Base-by-base conservation (phyloP, 2,797 vertebrate genomes). In the Phoebastria nigripes region DNA sequence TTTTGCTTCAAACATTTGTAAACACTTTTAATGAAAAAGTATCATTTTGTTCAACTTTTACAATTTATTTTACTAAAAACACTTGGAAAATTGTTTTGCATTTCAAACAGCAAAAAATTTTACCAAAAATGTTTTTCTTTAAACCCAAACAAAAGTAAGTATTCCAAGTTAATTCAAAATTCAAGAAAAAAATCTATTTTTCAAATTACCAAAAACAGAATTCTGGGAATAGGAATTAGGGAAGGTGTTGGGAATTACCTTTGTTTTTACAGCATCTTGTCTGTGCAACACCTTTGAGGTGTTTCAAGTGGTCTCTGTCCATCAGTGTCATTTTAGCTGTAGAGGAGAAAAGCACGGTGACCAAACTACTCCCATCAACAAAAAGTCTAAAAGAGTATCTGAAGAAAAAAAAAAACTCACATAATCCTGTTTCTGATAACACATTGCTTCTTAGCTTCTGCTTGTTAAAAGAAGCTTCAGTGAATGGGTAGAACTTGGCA, bases 381-480 rank as follows among this genome's bases (percentile, higher is more conserved):
- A 62, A 56, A 58, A 33, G 17, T 24, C 9, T 76, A 33, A 52
- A 82, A 65, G 5, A 35, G 2, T 49, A 63, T 31, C 28, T 29
- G 6, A 58, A 24, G 3, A 7, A 80, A 89, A 61, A 37, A 37
- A 25, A 54, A 2, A 4, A 1, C 11, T 46, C 22, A 47, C 9
- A 22, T 26, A 47, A 28, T 47, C 28, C 33, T 46, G 52, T 78
- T 67, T 79, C n/a, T 76, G 9, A 21, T 31, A 55, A 47, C 17
- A 28, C 6, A n/a, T 67, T 93, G 28, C 11, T 80, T 79, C 78
- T 72, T 91, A 82, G 2, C 20, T 97, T 93, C 44, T 94, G 17
- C 52, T 83, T 91, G 62, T 85, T 93, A 93, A 95, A 95, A 87
- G 42, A 42, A 70, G 47, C 91, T 94, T 59, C n/a, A 41, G 4